Percentiles rank a stretch among this genome's conserved stretches.
Conservation (phyloP, 2,797 vertebrate species). For the Siniperca obscura region DNA sequence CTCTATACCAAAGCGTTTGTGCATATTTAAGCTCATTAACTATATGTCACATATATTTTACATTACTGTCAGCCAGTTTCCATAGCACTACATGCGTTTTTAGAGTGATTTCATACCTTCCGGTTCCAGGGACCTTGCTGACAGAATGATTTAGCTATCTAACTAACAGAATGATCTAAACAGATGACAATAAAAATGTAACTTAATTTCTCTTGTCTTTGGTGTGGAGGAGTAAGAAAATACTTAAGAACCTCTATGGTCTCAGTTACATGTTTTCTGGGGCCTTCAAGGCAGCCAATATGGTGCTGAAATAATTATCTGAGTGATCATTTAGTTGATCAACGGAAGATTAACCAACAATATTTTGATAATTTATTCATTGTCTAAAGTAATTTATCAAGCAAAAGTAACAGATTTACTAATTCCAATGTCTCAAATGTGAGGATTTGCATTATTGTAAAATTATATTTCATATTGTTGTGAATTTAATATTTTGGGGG, state of each 20-base stretch:
- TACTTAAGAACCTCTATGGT: background rate
- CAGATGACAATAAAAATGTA: background rate
- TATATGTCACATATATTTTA: conserved; percentile 24
- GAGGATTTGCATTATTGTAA: background rate
- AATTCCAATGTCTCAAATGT: background rate
- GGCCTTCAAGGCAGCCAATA: background rate
- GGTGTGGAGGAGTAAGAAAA: background rate
- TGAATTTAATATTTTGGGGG: background rate
- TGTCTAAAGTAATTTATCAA: background rate
- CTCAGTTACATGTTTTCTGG: background rate
- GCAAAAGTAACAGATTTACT: background rate
- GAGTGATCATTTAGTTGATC: background rate
- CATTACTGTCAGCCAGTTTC: conserved; percentile 32
- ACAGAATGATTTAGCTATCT: background rate
- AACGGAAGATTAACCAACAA: background rate
- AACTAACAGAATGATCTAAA: background rate
- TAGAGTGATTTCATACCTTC: background rate
- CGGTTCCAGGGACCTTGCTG: background rate
- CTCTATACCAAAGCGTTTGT: background rate
- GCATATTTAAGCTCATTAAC: conserved; percentile 32
- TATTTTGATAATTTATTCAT: background rate
- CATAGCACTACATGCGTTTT: background rate
- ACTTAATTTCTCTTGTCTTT: background rate
- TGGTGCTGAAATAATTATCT: background rate
- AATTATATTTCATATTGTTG: background rate